Evolutionary conservation across 2,888 invertebrate species (phyloP), one percentile per base, ranked within the genome.

Genomic region (Lobophora halterata): DNA sequence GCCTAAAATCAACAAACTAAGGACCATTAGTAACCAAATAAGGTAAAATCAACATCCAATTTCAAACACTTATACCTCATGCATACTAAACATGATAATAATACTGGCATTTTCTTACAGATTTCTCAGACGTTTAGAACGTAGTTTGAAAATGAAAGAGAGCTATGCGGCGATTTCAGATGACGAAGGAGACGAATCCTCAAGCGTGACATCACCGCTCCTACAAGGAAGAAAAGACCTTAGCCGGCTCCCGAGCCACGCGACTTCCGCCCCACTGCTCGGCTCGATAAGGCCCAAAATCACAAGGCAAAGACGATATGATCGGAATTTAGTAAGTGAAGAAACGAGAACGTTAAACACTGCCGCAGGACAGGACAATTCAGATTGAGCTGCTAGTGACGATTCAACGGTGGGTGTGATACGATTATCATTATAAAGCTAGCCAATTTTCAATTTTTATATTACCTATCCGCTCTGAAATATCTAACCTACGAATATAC

Each of bases 21-120:
- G 91, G 57, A 92, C 93, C 12, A 93, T 93, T 57, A 92, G 93
- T 59, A 92, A 93, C 75, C 93, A 93, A 80, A 93, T 93, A 71
- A 91, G 93, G 93, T 93, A 77, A 42, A 34, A 9, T 20, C 16
- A n/a, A n/a, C n/a, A 27, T 6, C 9, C 10, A n/a, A n/a, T 13
- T 31, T 16, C 14, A 17, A 18, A 16, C n/a, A n/a, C n/a, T n/a
- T n/a, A n/a, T n/a, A n/a, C n/a, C n/a, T n/a, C n/a, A n/a, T n/a
- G n/a, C n/a, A n/a, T n/a, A n/a, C n/a, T n/a, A n/a, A n/a, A n/a
- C n/a, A n/a, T n/a, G 11, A 3, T 6, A 37, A 40, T 39, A 44
- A 44, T 40, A 20, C 20, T 24, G 23, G n/a, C 20, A 28, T 46
- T 28, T 28, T 35, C 14, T 58, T 55, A 8, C 65, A 93, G 93